These are phyloP conservation scores for Corythaeola cristata DNA, from an alignment of 2,113 vertebrate species.

Conservation along the genomic window DNA sequence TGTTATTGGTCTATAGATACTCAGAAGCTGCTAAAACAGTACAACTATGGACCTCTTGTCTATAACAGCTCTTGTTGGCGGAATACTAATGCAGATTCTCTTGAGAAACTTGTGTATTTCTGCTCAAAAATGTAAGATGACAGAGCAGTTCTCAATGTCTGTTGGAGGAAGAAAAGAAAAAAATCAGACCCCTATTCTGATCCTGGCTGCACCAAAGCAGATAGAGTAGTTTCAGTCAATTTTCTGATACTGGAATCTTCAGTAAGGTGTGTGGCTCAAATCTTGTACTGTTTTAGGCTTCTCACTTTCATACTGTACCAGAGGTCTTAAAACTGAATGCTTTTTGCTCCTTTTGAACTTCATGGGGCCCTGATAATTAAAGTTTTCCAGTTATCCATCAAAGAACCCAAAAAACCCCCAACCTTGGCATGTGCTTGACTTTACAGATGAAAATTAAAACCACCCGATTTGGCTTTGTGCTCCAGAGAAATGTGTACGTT, in stretches of 20 bases:
- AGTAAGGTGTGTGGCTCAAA: neutral
- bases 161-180: neutral
- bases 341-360: neutral
- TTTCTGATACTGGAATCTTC: neutral
- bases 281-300: neutral
- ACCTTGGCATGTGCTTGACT: slow-evolving; percentile 30
- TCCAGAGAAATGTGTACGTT: neutral
- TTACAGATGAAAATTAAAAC: neutral
- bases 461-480: neutral
- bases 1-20: neutral
- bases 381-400: neutral
- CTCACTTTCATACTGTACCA: neutral
- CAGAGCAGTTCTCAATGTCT: neutral
- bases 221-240: neutral
- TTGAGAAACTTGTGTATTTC: neutral
- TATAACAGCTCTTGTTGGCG: neutral
- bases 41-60: neutral
- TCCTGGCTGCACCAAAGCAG: neutral
- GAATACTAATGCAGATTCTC: neutral
- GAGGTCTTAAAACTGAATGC: neutral
- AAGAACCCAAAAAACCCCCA: neutral
- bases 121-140: neutral
- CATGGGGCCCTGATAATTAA: neutral
- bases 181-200: neutral
- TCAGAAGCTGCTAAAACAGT: neutral